A percentile compares a stretch with the other conserved stretches of the same genome.
phyloP scores from a whole-genome alignment of 1,140 invertebrate species.

The Polypedilum vanderplanki region DNA sequence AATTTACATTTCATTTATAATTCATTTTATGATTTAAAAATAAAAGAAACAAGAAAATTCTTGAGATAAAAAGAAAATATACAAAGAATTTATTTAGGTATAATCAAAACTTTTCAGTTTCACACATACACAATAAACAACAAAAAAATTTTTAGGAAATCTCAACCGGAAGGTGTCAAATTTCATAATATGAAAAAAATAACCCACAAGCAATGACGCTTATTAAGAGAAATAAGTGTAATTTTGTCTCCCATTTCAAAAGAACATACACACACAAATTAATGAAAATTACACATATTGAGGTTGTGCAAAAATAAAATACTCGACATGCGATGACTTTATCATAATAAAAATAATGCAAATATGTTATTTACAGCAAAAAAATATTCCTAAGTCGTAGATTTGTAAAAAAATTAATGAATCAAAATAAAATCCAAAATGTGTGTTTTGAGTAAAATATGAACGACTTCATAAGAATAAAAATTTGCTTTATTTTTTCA shows the following conservation, averaged over 20 bases:
- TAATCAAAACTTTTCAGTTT: too few species aligned
- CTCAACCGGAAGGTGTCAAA: too few species aligned
- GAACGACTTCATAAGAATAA: too few species aligned
- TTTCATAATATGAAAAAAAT: not conserved
- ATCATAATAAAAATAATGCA: not conserved
- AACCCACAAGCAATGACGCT: not conserved
- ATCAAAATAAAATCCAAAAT: not conserved
- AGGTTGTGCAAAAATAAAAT: not conserved
- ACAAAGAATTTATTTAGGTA: too few species aligned
- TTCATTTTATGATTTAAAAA: too few species aligned
- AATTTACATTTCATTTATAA: too few species aligned
- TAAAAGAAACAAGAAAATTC: too few species aligned
- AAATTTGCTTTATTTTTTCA: too few species aligned
- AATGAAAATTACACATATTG: not conserved
- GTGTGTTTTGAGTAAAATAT: too few species aligned
- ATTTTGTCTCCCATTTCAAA: not conserved
- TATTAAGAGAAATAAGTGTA: not conserved
- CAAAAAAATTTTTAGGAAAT: too few species aligned
- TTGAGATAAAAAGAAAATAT: too few species aligned
- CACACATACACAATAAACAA: too few species aligned
- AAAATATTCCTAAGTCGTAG: conserved; percentile 9
- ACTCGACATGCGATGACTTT: not conserved
- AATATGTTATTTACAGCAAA: not conserved
- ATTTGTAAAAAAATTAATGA: not conserved
- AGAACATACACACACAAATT: not conserved